phyloP scores from a whole-genome alignment of 2,888 invertebrate genomes.

The Drosophila prolongata region DNA sequence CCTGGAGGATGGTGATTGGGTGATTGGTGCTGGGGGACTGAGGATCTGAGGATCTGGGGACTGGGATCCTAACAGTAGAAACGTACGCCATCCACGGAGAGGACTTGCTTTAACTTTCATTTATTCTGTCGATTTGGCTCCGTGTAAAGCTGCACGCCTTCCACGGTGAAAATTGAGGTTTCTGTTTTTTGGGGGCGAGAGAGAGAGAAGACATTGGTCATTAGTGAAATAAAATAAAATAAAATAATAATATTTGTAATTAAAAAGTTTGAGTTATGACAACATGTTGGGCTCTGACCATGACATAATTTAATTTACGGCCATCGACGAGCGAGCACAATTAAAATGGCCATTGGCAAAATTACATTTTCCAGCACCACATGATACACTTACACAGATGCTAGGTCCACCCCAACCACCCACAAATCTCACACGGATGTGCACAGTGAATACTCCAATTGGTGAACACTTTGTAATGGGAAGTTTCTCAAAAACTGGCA shows the following conservation, averaged over 20 bases:
- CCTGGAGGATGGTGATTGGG: conserved; percentile 15
- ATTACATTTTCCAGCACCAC: conserved; percentile 27
- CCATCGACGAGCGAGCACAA: conserved; percentile 34
- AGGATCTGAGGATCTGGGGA: conserved; percentile 57
- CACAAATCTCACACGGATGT: conserved; percentile 5
- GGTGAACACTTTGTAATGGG: not conserved
- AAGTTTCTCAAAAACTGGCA: too few species aligned
- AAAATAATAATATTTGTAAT: conserved; percentile 44
- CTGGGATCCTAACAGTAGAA: conserved; percentile 83
- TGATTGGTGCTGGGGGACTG: conserved; percentile 41
- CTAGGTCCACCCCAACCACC: not conserved
- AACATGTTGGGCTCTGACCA: conserved; percentile 22
- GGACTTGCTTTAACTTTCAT: conserved; percentile 85
- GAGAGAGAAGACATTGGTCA: conserved; percentile 6
- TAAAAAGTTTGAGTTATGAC: conserved; percentile 48
- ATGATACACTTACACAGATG: conserved; percentile 4
- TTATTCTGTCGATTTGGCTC: conserved; percentile 87
- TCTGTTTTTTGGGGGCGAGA: conserved; percentile 90
- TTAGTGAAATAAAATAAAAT: conserved; percentile 12
- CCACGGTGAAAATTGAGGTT: conserved; percentile 97
- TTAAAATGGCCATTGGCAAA: conserved; percentile 46
- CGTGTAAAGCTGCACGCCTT: conserved; percentile 93
- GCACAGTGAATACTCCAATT: not conserved
- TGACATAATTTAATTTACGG: conserved; percentile 50
- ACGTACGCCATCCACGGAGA: conserved; percentile 85